Conservation (phyloP, 2,888 invertebrate species). For the Spialia ferax region DNA sequence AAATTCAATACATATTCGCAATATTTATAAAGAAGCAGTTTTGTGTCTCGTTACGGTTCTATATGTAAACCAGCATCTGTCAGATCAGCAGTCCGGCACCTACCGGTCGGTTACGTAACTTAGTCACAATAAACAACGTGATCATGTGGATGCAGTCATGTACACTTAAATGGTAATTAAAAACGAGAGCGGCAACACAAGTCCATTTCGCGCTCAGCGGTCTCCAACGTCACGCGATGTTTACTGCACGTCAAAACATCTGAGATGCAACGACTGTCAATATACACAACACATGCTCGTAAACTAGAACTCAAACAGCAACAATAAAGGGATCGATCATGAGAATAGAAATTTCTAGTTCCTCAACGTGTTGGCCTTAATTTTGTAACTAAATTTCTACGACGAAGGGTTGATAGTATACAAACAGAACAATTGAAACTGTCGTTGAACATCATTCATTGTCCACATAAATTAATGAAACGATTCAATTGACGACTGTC, state of each 20-base stretch:
- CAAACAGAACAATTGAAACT: not conserved
- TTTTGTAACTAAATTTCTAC: not conserved
- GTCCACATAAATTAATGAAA: not conserved
- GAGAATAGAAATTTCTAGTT: not conserved
- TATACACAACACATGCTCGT: not conserved
- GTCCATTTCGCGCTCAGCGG: slow-evolving; percentile 22
- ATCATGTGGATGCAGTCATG: slow-evolving; percentile 5
- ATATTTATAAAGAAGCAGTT: too few relatives aligned
- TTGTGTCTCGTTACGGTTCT: too few relatives aligned
- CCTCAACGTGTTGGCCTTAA: not conserved
- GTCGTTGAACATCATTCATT: not conserved
- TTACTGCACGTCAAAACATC: slow-evolving; percentile 15
- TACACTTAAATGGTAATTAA: slow-evolving; percentile 8
- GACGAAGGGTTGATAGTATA: too few relatives aligned
- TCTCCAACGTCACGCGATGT: slow-evolving; percentile 24
- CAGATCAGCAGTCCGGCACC: too few relatives aligned
- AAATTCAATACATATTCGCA: too few relatives aligned
- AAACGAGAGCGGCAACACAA: slow-evolving; percentile 25
- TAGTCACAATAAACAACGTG: slow-evolving; percentile 10
- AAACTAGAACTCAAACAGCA: not conserved
- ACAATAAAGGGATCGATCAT: not conserved
- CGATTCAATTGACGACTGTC: slow-evolving; percentile 6
- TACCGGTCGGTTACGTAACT: not conserved
- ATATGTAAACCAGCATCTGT: too few relatives aligned
- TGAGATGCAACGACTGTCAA: slow-evolving; percentile 14